Evolutionary conservation across 2,113 vertebrate species (phyloP), one percentile per base, ranked within the genome.

Genomic region (Crotalus horridus): DNA sequence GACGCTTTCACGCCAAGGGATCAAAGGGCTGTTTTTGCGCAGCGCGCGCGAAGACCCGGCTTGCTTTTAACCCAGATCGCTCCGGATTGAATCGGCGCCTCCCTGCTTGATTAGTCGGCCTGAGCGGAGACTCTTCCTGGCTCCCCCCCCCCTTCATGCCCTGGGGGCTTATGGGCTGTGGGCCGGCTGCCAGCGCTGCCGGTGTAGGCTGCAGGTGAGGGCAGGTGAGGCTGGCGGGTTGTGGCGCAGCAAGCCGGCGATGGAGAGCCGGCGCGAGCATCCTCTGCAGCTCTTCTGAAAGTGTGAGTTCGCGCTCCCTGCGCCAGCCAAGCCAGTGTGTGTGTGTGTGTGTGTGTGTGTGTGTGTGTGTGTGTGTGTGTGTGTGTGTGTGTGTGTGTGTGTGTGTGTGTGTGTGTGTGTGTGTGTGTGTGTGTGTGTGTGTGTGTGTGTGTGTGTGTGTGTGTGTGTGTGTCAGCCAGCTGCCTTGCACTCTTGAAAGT

Each of bases 61-160:
- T 81, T 8, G 13, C 5, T 74, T 17, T 7, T 7, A 33, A 8
- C 15, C 64, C 69, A 0, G 29, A n/a, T 21, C 3, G 13, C 48
- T 39, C 26, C 26, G 24, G 24, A 17, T 48, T 15, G 29, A 81
- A 54, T 90, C 90, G 24, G 29, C 9, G 33, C 6, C 6, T 48
- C 23, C 1, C 12, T 8, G 81, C 21, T 91, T 20, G 90, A 91
- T 91, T 91, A 46, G 81, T 51, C 81, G 26, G 7, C 90, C 90
- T 86, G 90, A n/a, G 81, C 1, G 69, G 33, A 39, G 29, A 15
- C 46, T 1, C 13, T n/a, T 12, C 23, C 9, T 2, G 3, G 2
- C 43, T 2, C n/a, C 20, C 17, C 5, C 24, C 8, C 2, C 17
- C 1, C 3, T 8, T 0, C 15, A 1, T 1, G 43, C 12, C 29